Evolutionary conservation across 37 sponge, comb jelly and placozoan genomes (phyloP).

Genomic region (Spongia lamella): DNA sequence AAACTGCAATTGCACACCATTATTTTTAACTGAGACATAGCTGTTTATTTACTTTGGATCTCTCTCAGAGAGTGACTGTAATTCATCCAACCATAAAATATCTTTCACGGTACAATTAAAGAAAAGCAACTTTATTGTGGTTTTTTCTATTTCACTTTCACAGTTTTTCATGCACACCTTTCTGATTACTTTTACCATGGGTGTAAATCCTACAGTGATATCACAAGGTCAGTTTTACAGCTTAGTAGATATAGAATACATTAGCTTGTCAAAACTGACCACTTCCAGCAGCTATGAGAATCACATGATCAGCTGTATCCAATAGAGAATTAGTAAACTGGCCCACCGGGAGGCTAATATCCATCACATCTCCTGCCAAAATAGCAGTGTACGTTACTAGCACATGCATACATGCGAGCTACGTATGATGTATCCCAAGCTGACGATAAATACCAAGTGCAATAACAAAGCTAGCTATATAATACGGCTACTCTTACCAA

Average conservation of each 20-base stretch:
- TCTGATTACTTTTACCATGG: slow-evolving; percentile 63
- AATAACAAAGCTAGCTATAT: no score
- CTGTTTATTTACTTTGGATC: slow-evolving; percentile 3
- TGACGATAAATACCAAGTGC: no score
- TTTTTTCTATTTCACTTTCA: no score
- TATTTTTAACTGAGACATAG: no score
- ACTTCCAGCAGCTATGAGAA: slow-evolving; percentile 79
- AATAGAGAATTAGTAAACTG: slow-evolving; percentile 52
- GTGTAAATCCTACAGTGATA: slow-evolving; percentile 91
- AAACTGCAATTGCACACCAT: no score
- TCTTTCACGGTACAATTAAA: slow-evolving; percentile 73
- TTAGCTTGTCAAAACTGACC: slow-evolving; percentile 42
- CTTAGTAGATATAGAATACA: no score
- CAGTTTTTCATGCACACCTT: slow-evolving; percentile 1
- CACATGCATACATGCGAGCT: no score
- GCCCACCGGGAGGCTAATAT: slow-evolving; percentile 73
- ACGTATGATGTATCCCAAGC: no score
- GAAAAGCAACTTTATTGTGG: slow-evolving; percentile 59
- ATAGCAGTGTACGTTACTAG: no score
- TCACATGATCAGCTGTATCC: not conserved
- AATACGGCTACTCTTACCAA: no score
- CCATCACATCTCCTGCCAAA: slow-evolving; percentile 39
- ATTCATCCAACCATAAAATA: slow-evolving; percentile 62
- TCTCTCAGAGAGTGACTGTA: slow-evolving; percentile 32
- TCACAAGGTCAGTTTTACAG: no score